Base-by-base conservation (phyloP, 1,140 invertebrate genomes). In the Nomia melanderi region DNA sequence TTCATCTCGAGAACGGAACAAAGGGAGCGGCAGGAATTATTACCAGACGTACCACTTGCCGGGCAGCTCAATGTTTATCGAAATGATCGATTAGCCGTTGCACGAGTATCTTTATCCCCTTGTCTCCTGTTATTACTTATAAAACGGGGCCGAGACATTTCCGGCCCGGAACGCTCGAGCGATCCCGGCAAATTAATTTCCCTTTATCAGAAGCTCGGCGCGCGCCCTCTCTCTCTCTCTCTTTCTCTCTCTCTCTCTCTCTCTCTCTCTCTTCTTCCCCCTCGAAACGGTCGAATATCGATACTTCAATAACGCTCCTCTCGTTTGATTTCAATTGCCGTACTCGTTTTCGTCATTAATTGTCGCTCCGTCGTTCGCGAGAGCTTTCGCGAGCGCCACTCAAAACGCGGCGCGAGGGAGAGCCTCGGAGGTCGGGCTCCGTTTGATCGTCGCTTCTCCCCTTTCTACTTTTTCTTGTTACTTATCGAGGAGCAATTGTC, bases 371-470 rank as follows among this genome's bases (percentile, higher is more conserved):
- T 65, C 12, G 56, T 29, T 57, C 65, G 65, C 41, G 25, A 70
- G 44, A 53, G 44, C 25, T 41, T 11, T 67, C n/a, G 53, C 6
- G 25, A 69, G 47, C 57, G 50, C 39, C 53, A 56, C 73, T 75
- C 41, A 53, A 75, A 69, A 36, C 64, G 64, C 53, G n/a, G 57
- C 17, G 23, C 31, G n/a, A 17, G 20, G 17, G 36, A 56, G n/a
- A n/a, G n/a, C n/a, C 20, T 66, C 53, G 56, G 67, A 36, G 44
- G 50, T 66, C 53, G n/a, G 11, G 36, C 14, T 33, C 39, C 53
- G 63, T 75, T 67, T 66, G 50, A 75, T 75, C 53, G 72, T 74
- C 54, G 54, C 39, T 67, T 31, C n/a, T 33, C 36, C 6, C 17
- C 41, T n/a, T 5, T 20, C n/a, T 50, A 7, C n/a, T 50, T 50